Evolutionary conservation across 1,140 invertebrate species (phyloP), one percentile per base, ranked within the genome.

Genomic region (Micrasema longulum): DNA sequence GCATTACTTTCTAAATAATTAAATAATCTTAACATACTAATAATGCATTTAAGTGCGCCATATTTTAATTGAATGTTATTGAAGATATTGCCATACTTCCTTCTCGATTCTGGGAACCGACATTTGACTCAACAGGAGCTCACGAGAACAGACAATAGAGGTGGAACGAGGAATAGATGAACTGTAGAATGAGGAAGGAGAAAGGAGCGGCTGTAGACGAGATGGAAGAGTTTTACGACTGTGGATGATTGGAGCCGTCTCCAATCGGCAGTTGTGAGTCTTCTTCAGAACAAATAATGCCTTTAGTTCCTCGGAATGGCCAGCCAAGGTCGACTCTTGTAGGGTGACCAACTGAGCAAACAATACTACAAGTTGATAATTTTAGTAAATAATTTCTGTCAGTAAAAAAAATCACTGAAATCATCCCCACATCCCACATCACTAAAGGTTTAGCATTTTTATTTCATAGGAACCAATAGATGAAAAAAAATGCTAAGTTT

Each of bases 241-340:
- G 14, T 60, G 35, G 36, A 41, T 20, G 55, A 35, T 16, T 18
- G 20, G 36, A 38, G 22, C 36, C 55, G 55, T 60, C 55, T 60
- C 55, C 55, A 60, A 60, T 60, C 55, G 55, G 55, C 55, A 60
- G 55, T 38, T 38, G 55, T 38, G 36, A 60, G 55, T 41, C 55
- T 53, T 31, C 50, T 26, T 53, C 55, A 60, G 55, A 60, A 60
- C 36, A 60, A 60, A 60, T 38, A 60, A 41, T 60, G 20, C 20
- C 10, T 16, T 35, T 31, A 38, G 36, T 60, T 60, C 55, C 36
- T 12, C 11, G 55, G 55, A 60, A 60, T 60, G 36, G 55, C 36
- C 14, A 20, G 48, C 48, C 48, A 60, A 60, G 55, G 55, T 38
- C 55, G 55, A 38, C 18, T n/a, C 1, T 9, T 18, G 55, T 60